Base-by-base conservation (phyloP, 2,797 vertebrate species). In the Triplophysa bombifrons region DNA sequence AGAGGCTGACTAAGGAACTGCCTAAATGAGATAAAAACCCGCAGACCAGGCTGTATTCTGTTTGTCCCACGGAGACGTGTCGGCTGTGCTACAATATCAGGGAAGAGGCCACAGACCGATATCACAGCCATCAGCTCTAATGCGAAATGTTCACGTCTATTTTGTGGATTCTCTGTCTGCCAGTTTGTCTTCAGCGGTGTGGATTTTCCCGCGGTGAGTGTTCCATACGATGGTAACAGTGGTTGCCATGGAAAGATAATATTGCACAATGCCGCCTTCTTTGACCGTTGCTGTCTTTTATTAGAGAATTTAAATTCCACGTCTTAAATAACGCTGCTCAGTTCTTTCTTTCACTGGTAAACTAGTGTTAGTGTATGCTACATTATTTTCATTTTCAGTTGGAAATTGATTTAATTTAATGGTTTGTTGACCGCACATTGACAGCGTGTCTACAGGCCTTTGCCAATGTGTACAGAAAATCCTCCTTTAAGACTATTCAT, bases 21-120 rank as follows among this genome's bases (percentile, higher is more conserved):
- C 30, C 82, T 84, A 72, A 44, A 70, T 84, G 87, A 80, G 80
- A 86, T 90, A 88, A 89, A 87, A 86, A 87, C 88, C 89, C 86
- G 83, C 83, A 81, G 79, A 61, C 55, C 60, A 72, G 53, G 56
- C 38, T 2, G 79, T 53, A 58, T 83, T 63, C 83, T 79, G 78
- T 85, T 84, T 77, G 82, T 83, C 73, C 66, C 48, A 82, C 83
- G 81, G 76, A 72, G 67, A 76, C 77, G 30, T 77, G 67, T 78
- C 78, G 75, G 81, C 60, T 69, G 76, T 72, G 80, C 56, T 61
- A 69, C 75, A 70, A 64, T 74, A 83, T 44, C 82, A 63, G 81
- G 61, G 75, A 74, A 71, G 81, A 84, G 84, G 69, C 75, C 82
- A 76, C 80, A 79, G 85, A 76, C 85, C 72, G 74, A 74, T 50